These are phyloP conservation scores for Panulirus ornatus DNA, from an alignment of 1,140 invertebrate genomes.

Conservation along the genomic window DNA sequence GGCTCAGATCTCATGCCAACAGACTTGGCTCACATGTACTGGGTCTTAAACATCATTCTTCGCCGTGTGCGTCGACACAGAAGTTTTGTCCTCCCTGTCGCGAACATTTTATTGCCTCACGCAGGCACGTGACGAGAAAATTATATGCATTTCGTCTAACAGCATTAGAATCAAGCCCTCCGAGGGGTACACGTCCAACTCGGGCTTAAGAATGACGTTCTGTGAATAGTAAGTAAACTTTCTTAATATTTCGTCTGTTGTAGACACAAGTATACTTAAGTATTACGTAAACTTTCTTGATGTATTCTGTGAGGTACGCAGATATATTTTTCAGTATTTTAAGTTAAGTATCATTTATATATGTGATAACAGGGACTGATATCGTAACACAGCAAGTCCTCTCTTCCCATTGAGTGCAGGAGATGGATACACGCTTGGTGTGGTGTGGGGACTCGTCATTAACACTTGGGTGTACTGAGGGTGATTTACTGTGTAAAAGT, in stretches of 20 bases:
- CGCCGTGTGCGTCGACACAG: too few relatives aligned
- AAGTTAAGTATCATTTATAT: too few relatives aligned
- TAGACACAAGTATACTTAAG: background rate
- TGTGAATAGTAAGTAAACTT: background rate
- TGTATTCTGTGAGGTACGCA: background rate
- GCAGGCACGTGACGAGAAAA: background rate
- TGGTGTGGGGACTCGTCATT: too few relatives aligned
- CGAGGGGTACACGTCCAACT: background rate
- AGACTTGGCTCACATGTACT: too few relatives aligned
- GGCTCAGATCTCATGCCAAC: too few relatives aligned
- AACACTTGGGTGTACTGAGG: too few relatives aligned
- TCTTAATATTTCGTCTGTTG: background rate
- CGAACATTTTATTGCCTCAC: background rate
- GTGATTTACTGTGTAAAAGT: too few relatives aligned
- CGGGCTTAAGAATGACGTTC: background rate
- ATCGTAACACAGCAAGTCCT: too few relatives aligned
- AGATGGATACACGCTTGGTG: too few relatives aligned
- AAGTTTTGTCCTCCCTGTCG: background rate
- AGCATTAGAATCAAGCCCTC: background rate
- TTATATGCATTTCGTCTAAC: background rate
- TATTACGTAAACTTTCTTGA: background rate
- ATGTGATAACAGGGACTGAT: too few relatives aligned
- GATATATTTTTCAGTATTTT: background rate
- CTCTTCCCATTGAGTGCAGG: too few relatives aligned
- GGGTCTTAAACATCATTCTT: too few relatives aligned